phyloP scores from a whole-genome alignment of 1,140 invertebrate genomes.

The Lordiphosa clarofinis region DNA sequence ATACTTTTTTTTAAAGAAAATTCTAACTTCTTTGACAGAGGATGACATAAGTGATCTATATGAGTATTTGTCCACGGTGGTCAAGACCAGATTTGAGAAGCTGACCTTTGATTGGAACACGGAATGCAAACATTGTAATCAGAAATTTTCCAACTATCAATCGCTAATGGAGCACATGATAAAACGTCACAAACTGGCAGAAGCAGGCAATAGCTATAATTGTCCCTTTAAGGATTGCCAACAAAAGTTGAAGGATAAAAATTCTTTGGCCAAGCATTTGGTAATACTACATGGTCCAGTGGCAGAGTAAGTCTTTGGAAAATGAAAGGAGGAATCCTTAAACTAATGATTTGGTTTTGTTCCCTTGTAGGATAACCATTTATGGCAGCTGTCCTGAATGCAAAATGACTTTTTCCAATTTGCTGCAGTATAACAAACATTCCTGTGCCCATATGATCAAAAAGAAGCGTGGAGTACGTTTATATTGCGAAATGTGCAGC shows the following conservation, averaged over 20 bases:
- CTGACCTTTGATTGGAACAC: conserved; percentile 57
- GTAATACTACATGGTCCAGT: conserved; percentile 61
- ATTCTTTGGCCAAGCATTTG: conserved; percentile 58
- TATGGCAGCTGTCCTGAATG: conserved; percentile 69
- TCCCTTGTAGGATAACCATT: too few species aligned
- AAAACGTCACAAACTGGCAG: conserved; percentile 12
- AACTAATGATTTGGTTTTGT: too few species aligned
- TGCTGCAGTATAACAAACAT: conserved; percentile 69
- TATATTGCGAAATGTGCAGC: conserved; percentile 62
- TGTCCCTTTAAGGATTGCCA: conserved; percentile 53
- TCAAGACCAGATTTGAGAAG: conserved; percentile 59
- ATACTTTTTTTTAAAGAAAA: too few species aligned
- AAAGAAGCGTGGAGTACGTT: conserved; percentile 39
- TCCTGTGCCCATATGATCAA: conserved; percentile 65
- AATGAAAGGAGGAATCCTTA: too few species aligned
- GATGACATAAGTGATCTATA: conserved; percentile 47
- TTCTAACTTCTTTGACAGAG: too few species aligned
- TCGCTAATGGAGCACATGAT: conserved; percentile 38
- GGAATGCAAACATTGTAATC: conserved; percentile 38
- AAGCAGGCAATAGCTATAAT: conserved; percentile 13
- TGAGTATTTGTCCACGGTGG: conserved; percentile 54
- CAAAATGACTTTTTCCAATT: conserved; percentile 62
- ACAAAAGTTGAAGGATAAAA: conserved; percentile 20
- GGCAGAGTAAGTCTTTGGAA: conserved; percentile 39
- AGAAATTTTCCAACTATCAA: conserved; percentile 44